Evolutionary conservation across 2,888 invertebrate species (phyloP), one percentile per base, ranked within the genome.

Genomic region (Adela reaumurella): DNA sequence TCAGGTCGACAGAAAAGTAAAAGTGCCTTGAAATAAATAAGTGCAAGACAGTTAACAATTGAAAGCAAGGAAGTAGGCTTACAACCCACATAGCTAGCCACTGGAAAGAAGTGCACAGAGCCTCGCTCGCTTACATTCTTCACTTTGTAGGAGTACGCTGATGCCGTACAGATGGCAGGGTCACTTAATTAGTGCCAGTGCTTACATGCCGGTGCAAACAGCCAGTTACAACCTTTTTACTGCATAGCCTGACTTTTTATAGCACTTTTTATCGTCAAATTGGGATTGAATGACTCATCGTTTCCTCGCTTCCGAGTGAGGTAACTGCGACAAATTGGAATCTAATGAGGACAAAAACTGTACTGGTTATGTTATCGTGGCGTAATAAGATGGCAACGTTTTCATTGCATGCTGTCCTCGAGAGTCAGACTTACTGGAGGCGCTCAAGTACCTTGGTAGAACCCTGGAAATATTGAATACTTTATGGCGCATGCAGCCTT

Each of bases 231-330:
- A 11, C 35, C 35, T 35, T 44, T 44, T 44, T 44, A 19, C 19
- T 19, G 16, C 44, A 3, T 16, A 20, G 14, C 11, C n/a, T n/a
- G n/a, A 19, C 20, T 20, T 19, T 19, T 29, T 48, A 24, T 18
- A 48, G 24, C 46, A 20, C 17, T 19, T 48, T 46, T 28, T 17
- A 48, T 48, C 17, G 35, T 19, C 20, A 14, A 17, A 20, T 18
- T 18, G 17, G 29, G 14, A 3, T 18, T 1, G 14, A 45, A 16
- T 28, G 11, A 47, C 14, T 35, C 19, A 35, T 35, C 35, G 14
- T 3, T 35, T 11, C 3, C 11, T 35, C 14, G 4, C 3, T 24
- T 24, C 5, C 8, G 8, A 24, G 24, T 35, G 8, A 8, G 35
- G 35, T 35, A 35, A 35, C 35, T 14, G 14, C 8, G 14, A 24